A percentile compares a stretch with the other conserved stretches of the same genome.
Evolutionary conservation across 1,140 invertebrate species (phyloP).

Genomic region (Sitophilus oryzae): DNA sequence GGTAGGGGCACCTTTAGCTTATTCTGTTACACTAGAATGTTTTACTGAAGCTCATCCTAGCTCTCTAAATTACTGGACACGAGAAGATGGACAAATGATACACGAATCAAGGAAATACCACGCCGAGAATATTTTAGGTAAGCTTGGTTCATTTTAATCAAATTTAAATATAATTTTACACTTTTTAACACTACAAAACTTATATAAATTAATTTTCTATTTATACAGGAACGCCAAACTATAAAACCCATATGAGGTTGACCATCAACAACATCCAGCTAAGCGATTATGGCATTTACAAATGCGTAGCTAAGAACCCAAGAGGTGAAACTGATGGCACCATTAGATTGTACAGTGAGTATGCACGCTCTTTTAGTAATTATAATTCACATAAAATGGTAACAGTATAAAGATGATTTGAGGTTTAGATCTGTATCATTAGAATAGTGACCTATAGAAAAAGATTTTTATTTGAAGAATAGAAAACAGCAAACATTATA

Average conservation of each 20-base stretch:
- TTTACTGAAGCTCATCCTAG: conserved; percentile 85
- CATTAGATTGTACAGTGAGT: conserved; percentile 86
- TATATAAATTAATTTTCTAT: neutral
- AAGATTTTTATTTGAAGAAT: no score
- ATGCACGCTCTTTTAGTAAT: conserved; percentile 14
- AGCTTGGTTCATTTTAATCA: conserved; percentile 11
- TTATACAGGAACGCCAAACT: conserved; percentile 49
- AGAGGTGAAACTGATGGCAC: conserved; percentile 86
- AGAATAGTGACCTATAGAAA: no score
- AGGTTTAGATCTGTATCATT: no score
- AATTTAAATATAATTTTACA: neutral
- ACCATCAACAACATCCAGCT: conserved; percentile 68
- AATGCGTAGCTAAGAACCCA: conserved; percentile 89
- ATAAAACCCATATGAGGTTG: conserved; percentile 79
- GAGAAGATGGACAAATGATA: conserved; percentile 82
- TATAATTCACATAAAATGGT: no score
- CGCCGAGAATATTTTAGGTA: conserved; percentile 60
- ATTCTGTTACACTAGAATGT: conserved; percentile 79
- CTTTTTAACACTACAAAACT: neutral
- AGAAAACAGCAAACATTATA: no score
- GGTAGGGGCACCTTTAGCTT: conserved; percentile 73
- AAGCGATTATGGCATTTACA: conserved; percentile 80
- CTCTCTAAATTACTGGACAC: conserved; percentile 87
- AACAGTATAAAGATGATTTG: no score
- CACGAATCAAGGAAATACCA: conserved; percentile 78